These are phyloP conservation scores for Morelia viridis DNA, from an alignment of 2,797 vertebrate species.

Conservation along the genomic window DNA sequence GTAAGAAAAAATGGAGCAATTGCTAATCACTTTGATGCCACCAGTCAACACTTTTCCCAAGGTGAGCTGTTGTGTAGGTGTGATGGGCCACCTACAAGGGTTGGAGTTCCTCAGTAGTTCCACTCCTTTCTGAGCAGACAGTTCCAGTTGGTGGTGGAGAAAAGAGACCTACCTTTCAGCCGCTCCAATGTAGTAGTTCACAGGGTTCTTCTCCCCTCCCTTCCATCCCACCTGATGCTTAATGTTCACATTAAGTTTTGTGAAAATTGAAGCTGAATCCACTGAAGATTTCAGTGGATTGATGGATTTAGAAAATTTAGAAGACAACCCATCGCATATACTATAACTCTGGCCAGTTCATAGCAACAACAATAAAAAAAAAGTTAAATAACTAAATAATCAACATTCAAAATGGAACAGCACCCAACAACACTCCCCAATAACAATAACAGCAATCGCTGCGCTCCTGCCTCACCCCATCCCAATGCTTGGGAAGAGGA, in stretches of 20 bases:
- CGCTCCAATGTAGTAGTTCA: too few relatives aligned
- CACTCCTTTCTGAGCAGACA: too few relatives aligned
- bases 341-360: neutral
- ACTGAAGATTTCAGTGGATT: too few relatives aligned
- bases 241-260: too few relatives aligned
- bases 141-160: too few relatives aligned
- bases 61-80: conserved; percentile 46
- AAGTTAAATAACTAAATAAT: neutral
- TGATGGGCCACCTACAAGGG: conserved; percentile 1
- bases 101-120: neutral
- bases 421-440: neutral
- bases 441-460: neutral
- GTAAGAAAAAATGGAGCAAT: conserved; percentile 64
- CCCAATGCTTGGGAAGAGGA: neutral
- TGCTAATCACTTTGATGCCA: conserved; percentile 72
- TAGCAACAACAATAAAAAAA: neutral
- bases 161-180: too few relatives aligned
- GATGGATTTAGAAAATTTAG: neutral
- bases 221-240: too few relatives aligned
- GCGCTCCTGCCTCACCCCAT: neutral
- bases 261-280: too few relatives aligned
- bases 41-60: conserved; percentile 64
- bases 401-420: neutral
- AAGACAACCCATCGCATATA: neutral
- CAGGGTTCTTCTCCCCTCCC: too few relatives aligned